Evolutionary conservation across 2,797 vertebrate species (phyloP).

Genomic region (Pseudochirops cupreus): DNA sequence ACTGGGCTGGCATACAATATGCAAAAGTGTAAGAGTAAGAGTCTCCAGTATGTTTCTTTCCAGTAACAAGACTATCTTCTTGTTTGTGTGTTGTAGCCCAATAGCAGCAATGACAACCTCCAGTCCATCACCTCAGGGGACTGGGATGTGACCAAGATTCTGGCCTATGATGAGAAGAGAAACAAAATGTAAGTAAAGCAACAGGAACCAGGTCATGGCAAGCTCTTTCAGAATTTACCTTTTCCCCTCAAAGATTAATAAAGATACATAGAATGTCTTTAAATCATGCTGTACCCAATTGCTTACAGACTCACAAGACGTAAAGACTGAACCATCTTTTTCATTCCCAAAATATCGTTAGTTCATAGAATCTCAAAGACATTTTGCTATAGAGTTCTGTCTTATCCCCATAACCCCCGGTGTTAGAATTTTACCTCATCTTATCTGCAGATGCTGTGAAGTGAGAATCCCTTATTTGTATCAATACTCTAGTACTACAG

Average conservation of each 20-base stretch:
- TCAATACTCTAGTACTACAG: neutral
- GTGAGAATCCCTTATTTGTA: neutral
- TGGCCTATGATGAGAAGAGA: constrained; percentile 92
- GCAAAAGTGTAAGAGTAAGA: neutral
- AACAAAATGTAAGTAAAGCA: constrained; percentile 93
- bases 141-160: constrained; percentile 97
- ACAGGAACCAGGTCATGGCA: neutral
- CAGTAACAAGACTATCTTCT: neutral
- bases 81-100: constrained; percentile 88
- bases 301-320: accelerated
- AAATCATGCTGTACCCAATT: neutral
- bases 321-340: neutral
- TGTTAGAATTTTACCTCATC: accelerated
- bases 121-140: constrained; percentile 97
- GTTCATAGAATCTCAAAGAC: neutral
- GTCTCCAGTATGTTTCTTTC: neutral
- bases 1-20: neutral
- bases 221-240: neutral
- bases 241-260: neutral
- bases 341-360: neutral
- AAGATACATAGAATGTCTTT: neutral
- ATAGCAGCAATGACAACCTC: constrained; percentile 94
- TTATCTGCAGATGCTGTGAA: neutral
- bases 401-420: neutral
- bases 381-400: neutral